A percentile compares a stretch with the other conserved stretches of the same genome.
These are phyloP conservation scores for Notamacropus eugenii DNA, from an alignment of 2,797 vertebrate genomes.

Conservation along the genomic window DNA sequence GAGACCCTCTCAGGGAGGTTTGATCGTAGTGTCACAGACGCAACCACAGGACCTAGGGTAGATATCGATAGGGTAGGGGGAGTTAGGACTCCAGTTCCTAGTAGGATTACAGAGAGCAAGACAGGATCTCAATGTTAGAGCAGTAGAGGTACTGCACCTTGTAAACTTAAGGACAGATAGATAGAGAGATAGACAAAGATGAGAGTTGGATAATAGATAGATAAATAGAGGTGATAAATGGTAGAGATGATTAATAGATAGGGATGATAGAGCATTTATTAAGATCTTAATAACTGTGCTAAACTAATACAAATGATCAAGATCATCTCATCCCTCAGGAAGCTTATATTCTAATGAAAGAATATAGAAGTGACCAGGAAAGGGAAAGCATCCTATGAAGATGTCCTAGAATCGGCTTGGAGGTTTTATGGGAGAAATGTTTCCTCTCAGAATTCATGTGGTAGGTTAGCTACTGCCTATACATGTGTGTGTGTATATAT, in stretches of 20 bases:
- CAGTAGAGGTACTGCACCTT: neutral
- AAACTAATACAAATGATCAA: neutral
- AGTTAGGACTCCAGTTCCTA: neutral
- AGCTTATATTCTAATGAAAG: neutral
- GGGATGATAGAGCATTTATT: neutral
- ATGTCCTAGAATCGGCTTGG: no score
- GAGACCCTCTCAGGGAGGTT: neutral
- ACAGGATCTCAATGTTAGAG: neutral
- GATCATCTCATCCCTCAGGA: neutral
- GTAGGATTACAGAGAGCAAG: neutral
- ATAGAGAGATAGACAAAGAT: neutral
- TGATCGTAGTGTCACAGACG: neutral
- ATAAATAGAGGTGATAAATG: neutral
- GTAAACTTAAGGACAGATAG: neutral
- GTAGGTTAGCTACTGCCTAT: no score
- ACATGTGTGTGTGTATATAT: no score
- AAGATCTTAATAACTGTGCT: neutral
- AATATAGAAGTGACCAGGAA: neutral
- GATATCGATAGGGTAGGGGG: rapidly evolving
- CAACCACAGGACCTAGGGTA: neutral
- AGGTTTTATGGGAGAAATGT: no score
- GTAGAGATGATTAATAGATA: neutral
- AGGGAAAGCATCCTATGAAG: neutral
- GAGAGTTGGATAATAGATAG: neutral
- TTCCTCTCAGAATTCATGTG: no score